phyloP scores from a whole-genome alignment of 2,113 vertebrate species.

The Cariama cristata region DNA sequence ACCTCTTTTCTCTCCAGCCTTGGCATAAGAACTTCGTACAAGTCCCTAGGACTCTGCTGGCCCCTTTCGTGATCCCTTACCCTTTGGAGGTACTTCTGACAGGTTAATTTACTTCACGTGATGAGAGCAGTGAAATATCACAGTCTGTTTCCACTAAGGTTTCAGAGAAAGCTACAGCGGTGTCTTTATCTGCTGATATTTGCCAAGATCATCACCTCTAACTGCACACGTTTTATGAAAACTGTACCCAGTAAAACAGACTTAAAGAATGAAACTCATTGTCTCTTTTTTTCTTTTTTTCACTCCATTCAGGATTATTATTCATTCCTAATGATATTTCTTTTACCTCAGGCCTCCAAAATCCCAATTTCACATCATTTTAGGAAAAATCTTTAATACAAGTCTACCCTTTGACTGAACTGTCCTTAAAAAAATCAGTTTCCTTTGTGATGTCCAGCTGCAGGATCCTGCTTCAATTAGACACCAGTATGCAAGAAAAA shows the following conservation, averaged over 20 bases:
- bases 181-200: not conserved
- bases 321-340: not conserved
- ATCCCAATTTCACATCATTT: not conserved
- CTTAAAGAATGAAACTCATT: not conserved
- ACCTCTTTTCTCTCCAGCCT: conserved; percentile 51
- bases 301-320: not conserved
- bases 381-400: not conserved
- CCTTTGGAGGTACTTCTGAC: conserved; percentile 32
- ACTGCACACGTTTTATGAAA: not conserved
- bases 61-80: not conserved
- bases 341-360: not conserved
- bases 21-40: conserved; percentile 28
- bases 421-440: not conserved
- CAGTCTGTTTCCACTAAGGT: not conserved
- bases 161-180: not conserved
- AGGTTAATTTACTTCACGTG: not conserved
- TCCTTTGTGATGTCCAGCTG: not conserved
- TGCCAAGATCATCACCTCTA: not conserved
- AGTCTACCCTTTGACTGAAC: not conserved
- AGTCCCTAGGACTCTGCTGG: conserved; percentile 1
- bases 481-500: not conserved
- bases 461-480: not conserved
- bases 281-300: not conserved
- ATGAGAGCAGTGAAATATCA: not conserved
- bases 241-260: not conserved